phyloP scores from a whole-genome alignment of 2,797 vertebrate genomes.

The Micrastur ruficollis region DNA sequence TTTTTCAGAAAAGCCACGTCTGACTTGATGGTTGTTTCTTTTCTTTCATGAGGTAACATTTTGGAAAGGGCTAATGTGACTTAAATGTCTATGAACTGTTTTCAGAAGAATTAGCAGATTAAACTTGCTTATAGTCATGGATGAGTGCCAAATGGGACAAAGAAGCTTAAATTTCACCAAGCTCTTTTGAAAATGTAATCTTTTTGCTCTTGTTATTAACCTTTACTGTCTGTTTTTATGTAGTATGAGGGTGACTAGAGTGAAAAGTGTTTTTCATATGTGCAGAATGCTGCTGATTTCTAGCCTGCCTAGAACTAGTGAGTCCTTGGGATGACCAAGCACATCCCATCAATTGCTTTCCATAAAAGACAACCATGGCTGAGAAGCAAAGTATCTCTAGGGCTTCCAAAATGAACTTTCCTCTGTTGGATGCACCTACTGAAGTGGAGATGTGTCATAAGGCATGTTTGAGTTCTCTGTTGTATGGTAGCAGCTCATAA shows the following conservation, averaged over 20 bases:
- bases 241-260: neutral
- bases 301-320: neutral
- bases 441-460: neutral
- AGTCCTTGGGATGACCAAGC: neutral
- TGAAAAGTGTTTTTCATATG: neutral
- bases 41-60: neutral
- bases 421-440: neutral
- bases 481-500: neutral
- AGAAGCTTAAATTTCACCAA: constrained; percentile 10
- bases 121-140: neutral
- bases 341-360: neutral
- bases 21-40: neutral
- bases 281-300: neutral
- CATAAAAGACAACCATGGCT: neutral
- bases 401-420: neutral
- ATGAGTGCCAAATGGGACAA: neutral
- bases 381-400: neutral
- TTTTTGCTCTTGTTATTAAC: neutral
- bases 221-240: neutral
- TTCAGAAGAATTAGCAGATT: constrained; percentile 11
- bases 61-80: neutral
- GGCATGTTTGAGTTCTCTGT: neutral
- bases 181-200: neutral
- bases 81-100: neutral
- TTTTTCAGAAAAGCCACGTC: neutral